Conservation (phyloP, 2,113 vertebrate genomes). For the Ochotona curzoniae region DNA sequence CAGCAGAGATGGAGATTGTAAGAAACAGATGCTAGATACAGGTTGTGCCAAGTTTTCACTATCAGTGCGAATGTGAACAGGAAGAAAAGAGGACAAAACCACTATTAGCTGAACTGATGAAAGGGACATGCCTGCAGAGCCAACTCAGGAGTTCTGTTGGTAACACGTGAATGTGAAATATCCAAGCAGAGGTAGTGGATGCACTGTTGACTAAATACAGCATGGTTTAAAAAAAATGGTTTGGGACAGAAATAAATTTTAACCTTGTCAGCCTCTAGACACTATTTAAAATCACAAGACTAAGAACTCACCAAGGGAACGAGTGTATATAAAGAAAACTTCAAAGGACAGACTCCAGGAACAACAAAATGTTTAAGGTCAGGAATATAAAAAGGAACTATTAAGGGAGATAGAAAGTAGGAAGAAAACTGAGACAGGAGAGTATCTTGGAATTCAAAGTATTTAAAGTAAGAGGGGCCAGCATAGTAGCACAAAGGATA, state of each 20-base stretch:
- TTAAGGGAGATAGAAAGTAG: neutral
- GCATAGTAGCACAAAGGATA: no score
- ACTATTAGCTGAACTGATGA: neutral
- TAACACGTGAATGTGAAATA: neutral
- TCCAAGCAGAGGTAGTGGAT: neutral
- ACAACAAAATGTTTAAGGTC: neutral
- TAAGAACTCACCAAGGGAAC: constrained; percentile 1
- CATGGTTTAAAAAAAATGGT: neutral
- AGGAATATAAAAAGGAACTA: neutral
- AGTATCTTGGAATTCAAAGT: neutral
- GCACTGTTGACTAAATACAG: neutral
- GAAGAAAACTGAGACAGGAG: neutral
- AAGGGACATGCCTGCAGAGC: neutral
- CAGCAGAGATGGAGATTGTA: neutral
- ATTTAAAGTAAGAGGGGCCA: neutral
- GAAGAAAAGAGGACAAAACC: neutral
- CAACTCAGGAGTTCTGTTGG: neutral
- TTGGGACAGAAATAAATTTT: constrained; percentile 45
- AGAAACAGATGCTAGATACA: neutral
- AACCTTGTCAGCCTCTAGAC: neutral
- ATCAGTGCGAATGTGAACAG: neutral
- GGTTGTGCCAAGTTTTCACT: constrained; percentile 3
- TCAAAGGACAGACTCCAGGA: neutral
- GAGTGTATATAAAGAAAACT: neutral
- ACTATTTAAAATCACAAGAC: neutral